Conservation (phyloP, 2,113 vertebrate species). For the Pristiophorus japonicus region DNA sequence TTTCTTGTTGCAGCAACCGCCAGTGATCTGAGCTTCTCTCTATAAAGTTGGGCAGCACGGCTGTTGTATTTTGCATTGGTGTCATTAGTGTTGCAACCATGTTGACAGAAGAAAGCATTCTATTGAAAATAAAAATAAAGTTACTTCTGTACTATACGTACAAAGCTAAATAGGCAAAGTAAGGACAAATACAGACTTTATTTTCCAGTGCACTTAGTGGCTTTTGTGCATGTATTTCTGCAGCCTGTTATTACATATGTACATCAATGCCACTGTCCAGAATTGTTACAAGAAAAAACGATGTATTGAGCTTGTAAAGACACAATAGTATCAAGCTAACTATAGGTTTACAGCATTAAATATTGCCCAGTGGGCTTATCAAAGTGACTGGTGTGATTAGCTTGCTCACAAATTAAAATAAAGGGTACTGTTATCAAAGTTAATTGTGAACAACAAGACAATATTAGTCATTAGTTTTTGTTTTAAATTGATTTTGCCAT, state of each 20-base stretch:
- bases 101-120: conserved; percentile 80
- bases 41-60: conserved; percentile 74
- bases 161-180: background rate
- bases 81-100: conserved; percentile 70
- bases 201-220: background rate
- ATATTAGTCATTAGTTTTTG: background rate
- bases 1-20: conserved; percentile 75
- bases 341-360: background rate
- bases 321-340: background rate
- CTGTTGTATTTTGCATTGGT: conserved; percentile 88
- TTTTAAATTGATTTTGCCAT: background rate
- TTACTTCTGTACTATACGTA: background rate
- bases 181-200: conserved; percentile 11
- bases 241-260: background rate
- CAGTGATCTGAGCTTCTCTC: conserved; percentile 74
- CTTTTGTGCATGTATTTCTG: background rate
- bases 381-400: background rate
- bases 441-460: background rate
- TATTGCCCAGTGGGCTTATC: background rate
- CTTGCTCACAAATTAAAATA: background rate
- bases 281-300: background rate
- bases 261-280: background rate
- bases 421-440: background rate
- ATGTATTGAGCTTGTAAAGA: background rate
- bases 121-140: conserved; percentile 44